A percentile compares a stretch with the other conserved stretches of the same genome.
phyloP scores from a whole-genome alignment of 2,888 invertebrate species.

The Magallana nippona region DNA sequence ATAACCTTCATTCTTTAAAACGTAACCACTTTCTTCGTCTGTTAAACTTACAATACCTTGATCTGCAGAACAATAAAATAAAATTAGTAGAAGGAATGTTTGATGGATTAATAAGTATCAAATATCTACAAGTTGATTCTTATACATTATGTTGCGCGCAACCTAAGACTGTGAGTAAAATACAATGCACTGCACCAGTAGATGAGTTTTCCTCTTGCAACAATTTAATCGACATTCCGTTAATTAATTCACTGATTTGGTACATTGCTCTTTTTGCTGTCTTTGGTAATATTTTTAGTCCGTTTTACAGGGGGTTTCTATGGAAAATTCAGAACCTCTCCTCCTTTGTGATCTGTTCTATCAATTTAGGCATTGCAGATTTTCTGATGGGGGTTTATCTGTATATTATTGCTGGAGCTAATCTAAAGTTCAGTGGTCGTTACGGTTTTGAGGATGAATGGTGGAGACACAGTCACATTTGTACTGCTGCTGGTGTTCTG shows the following conservation, averaged over 20 bases:
- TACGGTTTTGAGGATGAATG: conserved; percentile 7
- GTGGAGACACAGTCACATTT: neutral
- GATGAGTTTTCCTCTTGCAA: conserved; percentile 35
- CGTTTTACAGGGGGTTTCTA: conserved; percentile 10
- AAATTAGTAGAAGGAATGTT: conserved; percentile 31
- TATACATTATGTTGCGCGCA: conserved; percentile 39
- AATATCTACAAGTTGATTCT: conserved; percentile 33
- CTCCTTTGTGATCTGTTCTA: neutral
- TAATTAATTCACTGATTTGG: conserved; percentile 29
- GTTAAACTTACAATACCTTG: neutral
- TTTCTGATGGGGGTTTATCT: conserved; percentile 6
- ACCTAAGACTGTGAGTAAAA: neutral
- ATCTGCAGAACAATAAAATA: conserved; percentile 14
- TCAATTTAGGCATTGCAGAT: conserved; percentile 12
- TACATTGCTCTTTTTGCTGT: conserved; percentile 37
- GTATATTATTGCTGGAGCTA: neutral
- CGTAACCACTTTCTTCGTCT: conserved; percentile 19
- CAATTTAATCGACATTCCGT: conserved; percentile 35
- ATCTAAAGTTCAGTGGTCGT: neutral
- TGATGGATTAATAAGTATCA: conserved; percentile 22
- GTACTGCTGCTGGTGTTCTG: conserved; percentile 18
- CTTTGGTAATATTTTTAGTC: conserved; percentile 28
- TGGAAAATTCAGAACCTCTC: too few relatives aligned
- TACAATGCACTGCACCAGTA: conserved; percentile 38
- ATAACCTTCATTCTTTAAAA: neutral